Base-by-base conservation (phyloP, 2,113 vertebrate species). In the Dicaeum eximium region DNA sequence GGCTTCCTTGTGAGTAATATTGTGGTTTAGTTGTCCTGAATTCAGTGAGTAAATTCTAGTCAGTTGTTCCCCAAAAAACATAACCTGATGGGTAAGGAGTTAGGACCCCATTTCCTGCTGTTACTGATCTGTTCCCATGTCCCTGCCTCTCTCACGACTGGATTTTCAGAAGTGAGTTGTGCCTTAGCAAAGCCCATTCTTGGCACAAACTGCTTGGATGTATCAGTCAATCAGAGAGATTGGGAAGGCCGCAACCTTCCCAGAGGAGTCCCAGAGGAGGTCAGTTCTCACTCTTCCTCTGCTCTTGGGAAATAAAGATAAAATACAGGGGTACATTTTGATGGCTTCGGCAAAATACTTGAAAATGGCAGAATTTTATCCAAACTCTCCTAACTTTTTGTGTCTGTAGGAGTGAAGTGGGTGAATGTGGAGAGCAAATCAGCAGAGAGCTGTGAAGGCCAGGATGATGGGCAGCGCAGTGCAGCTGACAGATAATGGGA, bases 401-500 rank as follows among this genome's bases (percentile, higher is more conserved):
- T 0, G 0, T 87, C 57, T 87, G 60, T 18, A 65, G 90, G 72
- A 67, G 56, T 60, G 53, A 30, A 79, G 86, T 79, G 93, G 92
- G 95, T 71, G 93, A 91, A 69, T 44, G 60, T 67, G 72, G 69
- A 53, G 69, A 71, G 40, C 75, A 85, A 85, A 90, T 93, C 88
- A 94, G 77, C 28, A 42, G 94, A 81, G 91, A 64, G 33, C 88
- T 51, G 81, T 74, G 90, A 80, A 71, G 93, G 82, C 72, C 2
- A 11, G 86, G 70, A 9, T 30, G 86, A 66, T 78, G 73, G 95
- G 75, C 94, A 94, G 86, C 74, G 66, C 83, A 45, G 70, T 17
- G 11, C 91, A 95, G 93, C 94, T 95, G 96, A 95, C 82, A 74
- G 85, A 97, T 94, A 93, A 95, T 65, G 72, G 80, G 37, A 31